These are phyloP conservation scores for Cosmorhoe ocellata DNA, from an alignment of 2,888 invertebrate genomes.

Conservation along the genomic window DNA sequence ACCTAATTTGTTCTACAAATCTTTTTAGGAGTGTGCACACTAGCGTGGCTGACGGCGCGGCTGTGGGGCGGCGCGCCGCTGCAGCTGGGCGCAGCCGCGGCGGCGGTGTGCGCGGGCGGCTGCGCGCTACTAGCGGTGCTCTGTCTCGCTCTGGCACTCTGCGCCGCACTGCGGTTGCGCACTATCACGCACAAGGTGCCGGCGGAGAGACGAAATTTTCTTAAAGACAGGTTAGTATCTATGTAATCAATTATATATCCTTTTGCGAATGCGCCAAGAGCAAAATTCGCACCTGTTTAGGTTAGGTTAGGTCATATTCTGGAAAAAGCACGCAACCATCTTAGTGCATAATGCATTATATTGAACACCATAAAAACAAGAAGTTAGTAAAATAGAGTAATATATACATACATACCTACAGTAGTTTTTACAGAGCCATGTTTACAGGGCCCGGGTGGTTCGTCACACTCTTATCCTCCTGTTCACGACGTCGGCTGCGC, in stretches of 20 bases:
- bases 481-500: constrained; percentile 59
- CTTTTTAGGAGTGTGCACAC: constrained; percentile 83
- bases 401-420: too few relatives aligned
- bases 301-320: too few relatives aligned
- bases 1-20: background rate
- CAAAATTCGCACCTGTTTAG: too few relatives aligned
- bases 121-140: constrained; percentile 86
- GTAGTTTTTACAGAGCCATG: too few relatives aligned
- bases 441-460: constrained; percentile 41
- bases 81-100: constrained; percentile 81
- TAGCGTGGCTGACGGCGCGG: constrained; percentile 86
- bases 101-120: constrained; percentile 86
- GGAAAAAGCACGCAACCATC: too few relatives aligned
- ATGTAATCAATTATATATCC: too few relatives aligned
- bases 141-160: constrained; percentile 86
- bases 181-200: constrained; percentile 83
- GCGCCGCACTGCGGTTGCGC: constrained; percentile 84
- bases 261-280: too few relatives aligned
- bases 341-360: too few relatives aligned
- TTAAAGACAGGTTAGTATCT: constrained; percentile 75
- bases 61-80: constrained; percentile 84
- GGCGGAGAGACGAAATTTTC: constrained; percentile 78
- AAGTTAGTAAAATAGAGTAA: too few relatives aligned
- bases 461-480: constrained; percentile 64
- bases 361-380: too few relatives aligned